A percentile compares a stretch with the other conserved stretches of the same genome.
Evolutionary conservation across 23 tunicate species (phyloP).

Genomic region (Phallusia fumigata): DNA sequence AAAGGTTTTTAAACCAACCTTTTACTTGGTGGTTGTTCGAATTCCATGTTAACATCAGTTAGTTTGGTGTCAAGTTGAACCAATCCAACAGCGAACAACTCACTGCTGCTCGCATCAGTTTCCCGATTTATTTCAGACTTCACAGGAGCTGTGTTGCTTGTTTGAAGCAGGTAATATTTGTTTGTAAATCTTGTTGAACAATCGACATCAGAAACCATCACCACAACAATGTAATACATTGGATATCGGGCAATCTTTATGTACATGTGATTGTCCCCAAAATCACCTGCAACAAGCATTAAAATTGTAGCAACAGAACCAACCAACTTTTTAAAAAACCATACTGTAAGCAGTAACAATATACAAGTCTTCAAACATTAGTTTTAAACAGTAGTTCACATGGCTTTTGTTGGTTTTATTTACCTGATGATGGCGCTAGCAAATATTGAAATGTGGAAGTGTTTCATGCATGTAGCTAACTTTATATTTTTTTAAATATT

Average conservation of each 20-base stretch:
- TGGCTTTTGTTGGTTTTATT: too few relatives aligned
- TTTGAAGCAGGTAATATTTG: constrained; percentile 43
- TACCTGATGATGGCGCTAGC: too few relatives aligned
- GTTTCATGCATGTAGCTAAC: too few relatives aligned
- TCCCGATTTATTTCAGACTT: not conserved
- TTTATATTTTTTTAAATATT: too few relatives aligned
- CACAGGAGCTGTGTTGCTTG: not conserved
- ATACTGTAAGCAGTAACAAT: too few relatives aligned
- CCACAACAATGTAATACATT: constrained; percentile 56
- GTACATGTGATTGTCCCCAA: constrained; percentile 41
- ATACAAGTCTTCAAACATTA: too few relatives aligned
- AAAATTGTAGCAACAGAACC: too few relatives aligned
- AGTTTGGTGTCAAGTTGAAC: constrained; percentile 18
- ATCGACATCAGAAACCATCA: constrained; percentile 19
- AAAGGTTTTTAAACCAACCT: not conserved
- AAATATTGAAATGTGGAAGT: too few relatives aligned
- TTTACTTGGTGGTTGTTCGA: not conserved
- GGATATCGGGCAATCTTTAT: constrained; percentile 51
- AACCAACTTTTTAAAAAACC: too few relatives aligned
- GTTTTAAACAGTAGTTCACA: too few relatives aligned
- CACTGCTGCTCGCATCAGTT: not conserved
- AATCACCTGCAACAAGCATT: not conserved
- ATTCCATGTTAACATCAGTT: not conserved
- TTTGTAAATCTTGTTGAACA: constrained; percentile 2
- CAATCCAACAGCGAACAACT: constrained; percentile 18